Base-by-base conservation (phyloP, 1,140 invertebrate genomes). In the Frieseomelitta varia region DNA sequence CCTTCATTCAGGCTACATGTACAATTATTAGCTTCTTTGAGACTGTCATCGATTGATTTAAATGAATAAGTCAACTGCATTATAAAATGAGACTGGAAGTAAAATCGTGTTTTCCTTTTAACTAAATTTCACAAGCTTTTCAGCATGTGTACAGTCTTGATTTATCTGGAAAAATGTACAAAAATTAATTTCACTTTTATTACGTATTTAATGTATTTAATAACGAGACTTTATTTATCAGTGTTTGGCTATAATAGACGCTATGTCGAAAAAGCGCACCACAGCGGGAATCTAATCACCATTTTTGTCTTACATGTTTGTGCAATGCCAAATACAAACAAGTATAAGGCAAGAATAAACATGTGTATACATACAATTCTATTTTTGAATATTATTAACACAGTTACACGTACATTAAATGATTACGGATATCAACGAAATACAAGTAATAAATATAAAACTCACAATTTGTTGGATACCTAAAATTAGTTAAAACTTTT, bases 401-500 rank as follows among this genome's bases (percentile, higher is more conserved):
- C 27, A 73, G 4, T 53, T 55, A 21, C 27, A 73, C 1, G 12
- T 30, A 73, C 51, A 55, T 21, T 21, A n/a, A 81, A 17, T 30
- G 68, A 58, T 58, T 55, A 21, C 10, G 17, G 39, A 67, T 21
- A 73, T 8, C 14, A 55, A 21, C 10, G 10, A 73, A 61, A 30
- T 55, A 19, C 14, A 30, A 51, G n/a, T 30, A 67, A 68, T 63
- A 77, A 72, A 17, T 56, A 47, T 39, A 34, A 55, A 79, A 94
- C 93, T 94, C 86, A 94, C 93, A 92, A 93, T 92, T 93, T 92
- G 84, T 91, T 91, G 85, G 80, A 92, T 93, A 94, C 92, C 92
- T 93, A 93, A 90, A 80, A 90, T 89, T 90, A 56, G 90, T 94
- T 98, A 99, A 94, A 98, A 98, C 95, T 99, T 99, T 95, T 99